phyloP scores from a whole-genome alignment of 2,797 vertebrate genomes.

The Prionace glauca region DNA sequence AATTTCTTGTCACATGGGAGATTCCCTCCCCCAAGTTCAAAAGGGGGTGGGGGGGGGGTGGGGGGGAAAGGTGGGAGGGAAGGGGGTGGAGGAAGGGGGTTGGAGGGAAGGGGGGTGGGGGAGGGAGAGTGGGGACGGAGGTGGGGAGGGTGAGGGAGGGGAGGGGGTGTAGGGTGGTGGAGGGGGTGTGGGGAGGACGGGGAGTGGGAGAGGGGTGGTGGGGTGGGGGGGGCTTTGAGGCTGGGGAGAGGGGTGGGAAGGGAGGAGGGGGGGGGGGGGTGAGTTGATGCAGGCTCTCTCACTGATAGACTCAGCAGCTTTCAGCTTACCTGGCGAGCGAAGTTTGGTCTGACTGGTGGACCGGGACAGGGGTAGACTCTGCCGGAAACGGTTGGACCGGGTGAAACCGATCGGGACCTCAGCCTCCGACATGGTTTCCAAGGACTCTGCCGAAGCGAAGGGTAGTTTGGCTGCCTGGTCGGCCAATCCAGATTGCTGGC shows the following conservation, averaged over 20 bases:
- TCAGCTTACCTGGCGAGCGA: conserved; percentile 79
- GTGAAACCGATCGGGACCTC: conserved; percentile 90
- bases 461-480: conserved; percentile 95
- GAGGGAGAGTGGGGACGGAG: too few species aligned
- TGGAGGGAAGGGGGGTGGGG: too few species aligned
- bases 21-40: too few species aligned
- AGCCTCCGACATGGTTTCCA: conserved; percentile 98
- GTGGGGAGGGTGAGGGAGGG: too few species aligned
- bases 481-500: conserved; percentile 88
- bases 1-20: neutral
- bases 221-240: too few species aligned
- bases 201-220: too few species aligned
- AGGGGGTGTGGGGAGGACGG: too few species aligned
- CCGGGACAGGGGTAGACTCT: conserved; percentile 89
- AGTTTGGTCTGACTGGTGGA: conserved; percentile 97
- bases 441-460: conserved; percentile 87
- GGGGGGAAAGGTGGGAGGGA: too few species aligned
- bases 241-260: too few species aligned
- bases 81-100: too few species aligned
- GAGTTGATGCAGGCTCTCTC: neutral
- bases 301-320: neutral
- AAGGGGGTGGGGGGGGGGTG: too few species aligned
- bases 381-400: conserved; percentile 94
- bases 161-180: too few species aligned
- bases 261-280: neutral